Base-by-base conservation (phyloP, 2,888 invertebrate genomes). In the Pollenia labialis region DNA sequence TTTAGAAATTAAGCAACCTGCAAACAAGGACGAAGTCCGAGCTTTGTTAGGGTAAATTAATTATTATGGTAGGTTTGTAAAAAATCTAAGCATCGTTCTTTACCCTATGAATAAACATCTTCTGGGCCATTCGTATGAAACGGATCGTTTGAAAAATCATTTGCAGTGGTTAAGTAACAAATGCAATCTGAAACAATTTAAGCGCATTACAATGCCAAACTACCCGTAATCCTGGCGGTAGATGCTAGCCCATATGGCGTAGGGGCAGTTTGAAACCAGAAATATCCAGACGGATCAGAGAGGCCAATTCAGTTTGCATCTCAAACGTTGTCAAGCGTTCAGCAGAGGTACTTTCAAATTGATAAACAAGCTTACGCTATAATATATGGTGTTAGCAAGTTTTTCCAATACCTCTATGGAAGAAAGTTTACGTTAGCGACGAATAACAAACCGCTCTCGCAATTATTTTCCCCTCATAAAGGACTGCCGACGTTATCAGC, bases 321-420 rank as follows among this genome's bases (percentile, higher is more conserved):
- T n/a, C 87, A 88, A 89, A 92, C 88, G 68, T 89, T 90, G n/a
- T 80, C 75, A 4, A 16, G n/a, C 1, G 76, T 77, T 7, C 87
- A 87, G 23, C 82, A 82, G 18, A 16, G 66, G 12, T 85, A 87
- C 23, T 82, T 76, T 14, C 85, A 85, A 54, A 48, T 81, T 4
- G 81, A 87, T 56, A 54, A 58, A n/a, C 89, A 90, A 91, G 32
- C 32, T 32, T 32, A 32, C 6, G 90, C 90, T 7, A 89, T 93
- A 9, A 85, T 92, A 16, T 93, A 88, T 76, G 92, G 90, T 1
- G 88, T 93, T 1, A 88, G 89, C 18, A 90, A 90, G 85, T 94
- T 93, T 86, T 90, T 91, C 77, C 89, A 91, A 4, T 94, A 92
- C 83, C n/a, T 93, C 0, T 91, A 89, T 81, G 93, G 93, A 9